Evolutionary conservation across 1,140 invertebrate species (phyloP).

Genomic region (Yoshiicerus persimilis): DNA sequence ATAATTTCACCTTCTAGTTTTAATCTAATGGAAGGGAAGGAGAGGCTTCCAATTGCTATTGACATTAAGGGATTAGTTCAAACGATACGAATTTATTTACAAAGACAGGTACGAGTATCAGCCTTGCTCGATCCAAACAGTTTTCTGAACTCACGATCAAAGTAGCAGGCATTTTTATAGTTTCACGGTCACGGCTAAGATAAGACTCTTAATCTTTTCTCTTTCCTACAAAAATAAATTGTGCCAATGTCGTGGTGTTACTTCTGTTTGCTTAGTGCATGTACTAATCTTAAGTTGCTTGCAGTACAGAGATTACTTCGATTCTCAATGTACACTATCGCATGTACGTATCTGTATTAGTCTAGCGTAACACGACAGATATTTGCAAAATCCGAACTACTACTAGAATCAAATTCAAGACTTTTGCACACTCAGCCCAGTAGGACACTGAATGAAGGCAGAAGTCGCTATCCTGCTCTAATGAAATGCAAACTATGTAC

Average conservation of each 20-base stretch:
- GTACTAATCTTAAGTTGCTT: not conserved
- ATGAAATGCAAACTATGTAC: not conserved
- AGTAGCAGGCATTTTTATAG: not conserved
- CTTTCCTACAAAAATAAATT: not conserved
- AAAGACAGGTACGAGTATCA: not conserved
- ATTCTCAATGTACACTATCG: not conserved
- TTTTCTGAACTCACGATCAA: not conserved
- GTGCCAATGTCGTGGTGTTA: not conserved
- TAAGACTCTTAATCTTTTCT: not conserved
- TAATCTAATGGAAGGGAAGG: not conserved
- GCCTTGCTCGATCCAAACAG: not conserved
- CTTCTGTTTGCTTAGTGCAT: not conserved
- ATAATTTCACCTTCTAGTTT: not conserved
- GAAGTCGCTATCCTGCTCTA: not conserved
- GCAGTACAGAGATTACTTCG: not conserved
- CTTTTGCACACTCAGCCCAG: not conserved
- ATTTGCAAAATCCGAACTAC: not conserved
- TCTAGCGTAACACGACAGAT: not conserved
- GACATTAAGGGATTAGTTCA: not conserved
- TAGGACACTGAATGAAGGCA: not conserved
- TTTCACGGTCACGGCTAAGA: conserved; percentile 14
- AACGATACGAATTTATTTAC: not conserved
- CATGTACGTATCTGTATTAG: not conserved
- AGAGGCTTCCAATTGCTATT: not conserved
- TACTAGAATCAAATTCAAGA: not conserved